Conservation (phyloP, 2,113 vertebrate genomes). For the Clinocottus analis region DNA sequence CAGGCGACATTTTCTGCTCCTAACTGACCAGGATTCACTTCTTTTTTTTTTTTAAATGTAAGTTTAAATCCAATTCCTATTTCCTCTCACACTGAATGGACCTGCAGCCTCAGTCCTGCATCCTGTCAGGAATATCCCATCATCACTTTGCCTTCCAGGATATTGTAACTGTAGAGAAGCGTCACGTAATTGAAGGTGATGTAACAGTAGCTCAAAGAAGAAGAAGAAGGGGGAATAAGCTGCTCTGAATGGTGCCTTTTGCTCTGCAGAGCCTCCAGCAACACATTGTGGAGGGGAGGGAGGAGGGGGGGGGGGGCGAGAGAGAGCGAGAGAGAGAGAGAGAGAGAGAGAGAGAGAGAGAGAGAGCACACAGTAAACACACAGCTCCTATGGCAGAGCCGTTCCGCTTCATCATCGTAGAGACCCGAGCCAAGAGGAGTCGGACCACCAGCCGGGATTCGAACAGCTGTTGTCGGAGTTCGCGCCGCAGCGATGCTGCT, state of each 20-base stretch:
- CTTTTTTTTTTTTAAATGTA: too few species aligned
- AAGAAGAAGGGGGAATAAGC: conserved; percentile 3
- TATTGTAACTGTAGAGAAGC: conserved; percentile 20
- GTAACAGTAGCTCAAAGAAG: conserved; percentile 45
- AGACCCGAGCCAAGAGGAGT: conserved; percentile 28
- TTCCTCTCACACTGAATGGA: neutral
- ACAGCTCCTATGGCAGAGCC: conserved; percentile 48
- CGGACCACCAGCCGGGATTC: conserved; percentile 25
- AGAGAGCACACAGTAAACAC: conserved; percentile 43
- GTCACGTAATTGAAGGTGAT: conserved; percentile 50
- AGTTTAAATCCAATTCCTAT: neutral
- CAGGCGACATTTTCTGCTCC: neutral
- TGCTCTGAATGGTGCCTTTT: conserved; percentile 45
- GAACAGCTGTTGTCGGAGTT: conserved; percentile 51
- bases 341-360: conserved; percentile 6
- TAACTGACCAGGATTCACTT: neutral
- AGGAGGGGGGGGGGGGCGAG: neutral
- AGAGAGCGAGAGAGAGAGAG: conserved; percentile 6
- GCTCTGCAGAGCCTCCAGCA: conserved; percentile 48
- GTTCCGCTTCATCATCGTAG: conserved; percentile 51
- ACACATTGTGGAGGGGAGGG: conserved; percentile 30
- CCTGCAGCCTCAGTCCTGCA: too few species aligned
- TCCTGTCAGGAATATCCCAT: conserved; percentile 12
- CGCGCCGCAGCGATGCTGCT: conserved; percentile 68
- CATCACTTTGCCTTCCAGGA: conserved; percentile 45